Base-by-base conservation (phyloP, 2,888 invertebrate species). In the Parnassius orleans region DNA sequence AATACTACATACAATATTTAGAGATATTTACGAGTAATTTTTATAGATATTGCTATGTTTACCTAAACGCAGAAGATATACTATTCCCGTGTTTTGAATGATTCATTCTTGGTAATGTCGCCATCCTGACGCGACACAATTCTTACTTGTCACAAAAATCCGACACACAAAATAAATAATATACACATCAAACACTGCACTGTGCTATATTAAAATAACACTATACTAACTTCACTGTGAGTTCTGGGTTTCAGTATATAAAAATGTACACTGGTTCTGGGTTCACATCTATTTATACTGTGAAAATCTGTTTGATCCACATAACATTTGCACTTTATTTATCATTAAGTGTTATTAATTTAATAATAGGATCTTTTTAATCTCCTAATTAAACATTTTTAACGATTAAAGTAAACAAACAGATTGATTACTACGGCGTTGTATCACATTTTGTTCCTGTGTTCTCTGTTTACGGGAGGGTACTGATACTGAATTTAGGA, bases 71-170 rank as follows among this genome's bases (percentile, higher is more conserved):
- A n/a, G 59, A 59, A 10, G 87, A 72, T 69, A 87, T 75, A 69
- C 70, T 76, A 72, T 75, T 76, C 66, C 78, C 84, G 71, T 86
- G 84, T 77, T 86, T 90, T 62, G 89, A 81, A 72, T 75, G 79
- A 72, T 86, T 85, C 78, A 83, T 84, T 70, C 90, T 80, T 24
- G 90, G 90, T 75, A 91, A 84, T 68, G 90, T 91, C 75, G 90
- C 90, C 90, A 91, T 91, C 73, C 70, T 76, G 64, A 61, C n/a
- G 42, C 65, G 15, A 56, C 53, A 62, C 41, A 60, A 47, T 42
- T 53, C 19, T 54, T 64, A 55, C 64, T 53, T 53, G 41, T 12
- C 43, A 57, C 9, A 51, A 63, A 66, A 67, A 70, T 61, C 66
- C 62, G 69, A 68, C 61, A 64, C 59, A 67, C 33, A 33, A 33